Evolutionary conservation across 1,140 invertebrate genomes (phyloP).

Genomic region (Drosophila mauritiana): DNA sequence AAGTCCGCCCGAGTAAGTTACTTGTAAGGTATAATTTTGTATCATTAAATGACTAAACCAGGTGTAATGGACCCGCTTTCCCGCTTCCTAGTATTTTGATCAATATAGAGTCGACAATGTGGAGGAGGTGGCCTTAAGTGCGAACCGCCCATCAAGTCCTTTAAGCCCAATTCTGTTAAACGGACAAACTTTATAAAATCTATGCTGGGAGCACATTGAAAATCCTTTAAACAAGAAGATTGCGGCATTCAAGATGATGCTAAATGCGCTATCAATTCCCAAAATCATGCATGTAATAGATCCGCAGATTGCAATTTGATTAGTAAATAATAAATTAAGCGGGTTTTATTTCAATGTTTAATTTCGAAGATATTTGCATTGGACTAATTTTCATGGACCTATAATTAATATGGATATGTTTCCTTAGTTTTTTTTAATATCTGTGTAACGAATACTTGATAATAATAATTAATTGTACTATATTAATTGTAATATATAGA

Average conservation of each 20-base stretch:
- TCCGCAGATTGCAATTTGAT: no score
- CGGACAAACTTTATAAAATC: constrained; percentile 35
- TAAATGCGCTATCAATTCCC: background rate
- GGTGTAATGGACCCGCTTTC: constrained; percentile 2
- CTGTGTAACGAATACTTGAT: no score
- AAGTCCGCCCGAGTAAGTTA: constrained; percentile 81
- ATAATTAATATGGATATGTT: no score
- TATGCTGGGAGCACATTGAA: constrained; percentile 6
- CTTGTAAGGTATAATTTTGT: constrained; percentile 80
- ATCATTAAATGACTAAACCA: constrained; percentile 35
- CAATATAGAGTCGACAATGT: constrained; percentile 66
- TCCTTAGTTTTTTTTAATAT: no score
- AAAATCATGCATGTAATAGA: no score
- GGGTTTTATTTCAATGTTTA: no score
- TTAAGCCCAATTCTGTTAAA: constrained; percentile 74
- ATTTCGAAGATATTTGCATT: no score
- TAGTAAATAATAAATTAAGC: no score
- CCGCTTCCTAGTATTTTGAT: constrained; percentile 9
- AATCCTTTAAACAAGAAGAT: constrained; percentile 17
- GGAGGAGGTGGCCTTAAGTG: constrained; percentile 73
- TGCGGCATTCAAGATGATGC: constrained; percentile 4
- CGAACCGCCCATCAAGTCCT: constrained; percentile 75
- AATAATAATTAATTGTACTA: no score
- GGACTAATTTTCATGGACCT: no score
- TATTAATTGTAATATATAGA: no score